Evolutionary conservation across 1,140 invertebrate species (phyloP).

Genomic region (Stegodyphus dumicola): DNA sequence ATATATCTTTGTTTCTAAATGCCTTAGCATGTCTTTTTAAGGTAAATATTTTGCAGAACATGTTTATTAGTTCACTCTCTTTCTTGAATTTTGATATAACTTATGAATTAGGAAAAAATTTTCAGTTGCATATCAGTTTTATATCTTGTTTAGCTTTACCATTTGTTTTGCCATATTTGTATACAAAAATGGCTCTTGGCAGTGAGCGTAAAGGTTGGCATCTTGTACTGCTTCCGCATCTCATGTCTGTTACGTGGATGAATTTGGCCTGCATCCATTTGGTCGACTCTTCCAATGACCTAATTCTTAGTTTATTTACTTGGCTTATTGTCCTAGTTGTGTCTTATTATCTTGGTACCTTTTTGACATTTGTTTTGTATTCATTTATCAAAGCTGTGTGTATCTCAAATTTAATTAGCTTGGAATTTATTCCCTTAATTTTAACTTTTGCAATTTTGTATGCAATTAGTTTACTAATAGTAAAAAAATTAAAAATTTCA

Average conservation of each 20-base stretch:
- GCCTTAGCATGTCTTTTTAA: constrained; percentile 35
- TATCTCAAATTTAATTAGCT: background rate
- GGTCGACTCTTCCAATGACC: background rate
- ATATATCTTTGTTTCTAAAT: constrained; percentile 48
- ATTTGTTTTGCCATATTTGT: constrained; percentile 55
- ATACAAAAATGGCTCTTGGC: constrained; percentile 42
- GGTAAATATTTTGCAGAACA: constrained; percentile 28
- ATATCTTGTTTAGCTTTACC: constrained; percentile 49
- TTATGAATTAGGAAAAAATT: constrained; percentile 35
- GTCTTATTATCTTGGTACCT: constrained; percentile 29
- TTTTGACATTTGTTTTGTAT: constrained; percentile 25
- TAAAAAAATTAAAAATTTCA: constrained; percentile 35
- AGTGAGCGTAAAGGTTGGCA: constrained; percentile 38
- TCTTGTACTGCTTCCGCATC: constrained; percentile 49
- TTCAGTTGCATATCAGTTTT: constrained; percentile 34
- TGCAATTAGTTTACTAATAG: background rate
- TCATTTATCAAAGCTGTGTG: background rate
- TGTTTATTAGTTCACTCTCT: constrained; percentile 1
- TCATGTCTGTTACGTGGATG: constrained; percentile 43
- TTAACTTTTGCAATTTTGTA: constrained; percentile 32
- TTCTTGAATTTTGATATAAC: constrained; percentile 37
- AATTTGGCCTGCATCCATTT: constrained; percentile 56
- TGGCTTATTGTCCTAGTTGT: constrained; percentile 42
- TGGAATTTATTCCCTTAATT: constrained; percentile 7
- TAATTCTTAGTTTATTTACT: constrained; percentile 32